These are phyloP conservation scores for Nettapus auritus DNA, from an alignment of 2,113 vertebrate species.

Conservation along the genomic window DNA sequence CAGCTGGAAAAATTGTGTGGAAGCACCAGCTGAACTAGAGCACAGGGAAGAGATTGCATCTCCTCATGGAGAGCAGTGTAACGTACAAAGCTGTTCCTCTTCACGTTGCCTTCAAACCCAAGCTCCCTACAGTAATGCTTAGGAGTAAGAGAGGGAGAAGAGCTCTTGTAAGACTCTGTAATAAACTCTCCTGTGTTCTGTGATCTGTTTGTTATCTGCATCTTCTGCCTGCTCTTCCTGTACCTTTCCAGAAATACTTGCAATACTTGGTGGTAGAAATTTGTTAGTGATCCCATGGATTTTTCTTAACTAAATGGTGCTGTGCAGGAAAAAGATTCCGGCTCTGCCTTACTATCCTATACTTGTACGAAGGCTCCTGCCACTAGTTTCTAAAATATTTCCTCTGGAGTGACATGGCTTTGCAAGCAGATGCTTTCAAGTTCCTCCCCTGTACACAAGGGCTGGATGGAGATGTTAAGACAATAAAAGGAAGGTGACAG, in stretches of 20 bases:
- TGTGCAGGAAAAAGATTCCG: conserved; percentile 24
- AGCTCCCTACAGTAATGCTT: conserved; percentile 4
- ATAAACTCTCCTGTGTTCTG: conserved; percentile 19
- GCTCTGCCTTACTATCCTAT: conserved; percentile 46
- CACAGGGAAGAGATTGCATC: background rate
- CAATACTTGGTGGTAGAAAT: conserved; percentile 31
- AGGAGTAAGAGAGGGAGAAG: conserved; percentile 9
- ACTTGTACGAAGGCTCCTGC: conserved; percentile 12
- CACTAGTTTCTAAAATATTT: conserved; percentile 40
- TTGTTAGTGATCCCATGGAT: conserved; percentile 29
- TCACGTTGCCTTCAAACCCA: background rate
- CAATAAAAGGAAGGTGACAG: conserved; percentile 63
- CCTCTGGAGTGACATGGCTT: conserved; percentile 44
- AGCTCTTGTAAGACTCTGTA: conserved; percentile 40
- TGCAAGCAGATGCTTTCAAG: conserved; percentile 34
- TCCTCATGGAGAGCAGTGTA: background rate
- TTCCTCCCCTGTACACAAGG: conserved; percentile 31
- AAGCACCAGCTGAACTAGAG: background rate
- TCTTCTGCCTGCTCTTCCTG: conserved; percentile 44
- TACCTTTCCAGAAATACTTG: conserved; percentile 42
- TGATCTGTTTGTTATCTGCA: conserved; percentile 49
- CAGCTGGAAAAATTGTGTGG: background rate
- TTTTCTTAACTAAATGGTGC: conserved; percentile 57
- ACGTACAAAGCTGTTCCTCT: background rate
- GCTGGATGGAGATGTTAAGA: conserved; percentile 17